Conservation (phyloP, 2,888 invertebrate species). For the Agonopterix heracliana region DNA sequence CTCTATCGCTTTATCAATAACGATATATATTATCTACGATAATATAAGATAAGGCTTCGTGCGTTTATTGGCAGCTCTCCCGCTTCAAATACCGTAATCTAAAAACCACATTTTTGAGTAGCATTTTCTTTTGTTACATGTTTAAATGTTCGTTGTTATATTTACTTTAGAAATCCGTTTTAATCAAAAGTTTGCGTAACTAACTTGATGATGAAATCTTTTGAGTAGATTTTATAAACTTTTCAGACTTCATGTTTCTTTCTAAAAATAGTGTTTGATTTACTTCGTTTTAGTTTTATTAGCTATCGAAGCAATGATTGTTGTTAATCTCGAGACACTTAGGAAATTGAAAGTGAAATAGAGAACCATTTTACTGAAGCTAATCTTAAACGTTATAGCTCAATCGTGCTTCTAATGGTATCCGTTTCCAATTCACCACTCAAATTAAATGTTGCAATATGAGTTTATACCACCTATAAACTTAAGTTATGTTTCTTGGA, state of each 20-base stretch:
- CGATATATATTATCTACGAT: too few relatives aligned
- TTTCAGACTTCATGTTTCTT: too few relatives aligned
- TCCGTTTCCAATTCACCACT: conserved; percentile 11
- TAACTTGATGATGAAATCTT: too few relatives aligned
- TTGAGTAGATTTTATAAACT: too few relatives aligned
- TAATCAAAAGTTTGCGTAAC: too few relatives aligned
- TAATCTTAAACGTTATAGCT: conserved; percentile 18
- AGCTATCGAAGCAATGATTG: conserved; percentile 2
- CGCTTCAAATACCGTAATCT: neutral
- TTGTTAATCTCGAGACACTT: conserved; percentile 7
- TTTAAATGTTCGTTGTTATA: neutral
- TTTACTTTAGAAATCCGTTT: too few relatives aligned
- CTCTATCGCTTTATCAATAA: conserved; percentile 17
- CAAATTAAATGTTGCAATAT: conserved; percentile 20
- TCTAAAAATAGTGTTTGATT: too few relatives aligned
- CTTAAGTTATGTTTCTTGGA: neutral
- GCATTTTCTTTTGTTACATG: too few relatives aligned
- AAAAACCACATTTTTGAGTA: too few relatives aligned
- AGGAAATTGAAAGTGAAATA: conserved; percentile 24
- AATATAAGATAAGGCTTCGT: conserved; percentile 11
- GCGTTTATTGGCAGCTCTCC: conserved; percentile 8
- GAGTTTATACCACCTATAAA: neutral
- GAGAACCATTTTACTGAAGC: conserved; percentile 14
- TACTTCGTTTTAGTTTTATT: too few relatives aligned
- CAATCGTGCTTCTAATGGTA: conserved; percentile 23